Base-by-base conservation (phyloP, 2,113 vertebrate genomes). In the Rhineura floridana region DNA sequence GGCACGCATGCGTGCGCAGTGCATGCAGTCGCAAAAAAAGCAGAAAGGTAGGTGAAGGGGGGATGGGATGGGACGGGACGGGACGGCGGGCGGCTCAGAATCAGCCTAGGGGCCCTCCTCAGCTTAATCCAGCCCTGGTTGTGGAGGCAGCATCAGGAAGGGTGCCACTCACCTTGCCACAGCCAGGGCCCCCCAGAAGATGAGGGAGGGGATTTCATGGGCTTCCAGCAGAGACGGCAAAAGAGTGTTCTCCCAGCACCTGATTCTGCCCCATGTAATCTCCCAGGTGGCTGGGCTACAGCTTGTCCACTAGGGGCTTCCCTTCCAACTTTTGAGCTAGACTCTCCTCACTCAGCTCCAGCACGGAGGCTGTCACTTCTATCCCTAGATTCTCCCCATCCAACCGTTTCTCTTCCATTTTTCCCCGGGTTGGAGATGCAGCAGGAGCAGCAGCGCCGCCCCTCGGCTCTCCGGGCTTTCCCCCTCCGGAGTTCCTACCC, bases 121-220 rank as follows among this genome's bases (percentile, higher is more conserved):
- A n/a, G n/a, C n/a, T n/a, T n/a, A n/a, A n/a, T n/a, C n/a, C n/a
- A n/a, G n/a, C n/a, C n/a, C n/a, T n/a, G n/a, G n/a, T n/a, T n/a
- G n/a, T n/a, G n/a, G n/a, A n/a, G n/a, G n/a, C n/a, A n/a, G n/a
- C n/a, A n/a, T n/a, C n/a, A n/a, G n/a, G n/a, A n/a, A n/a, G n/a
- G n/a, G n/a, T n/a, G n/a, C n/a, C n/a, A 96, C 97, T 94, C 96
- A 99, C 98, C 98, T 99, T 99, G 84, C 98, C 98, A 91, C 98
- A 99, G 80, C 99, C 99, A 0, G 99, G 98, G 99, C 98, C 15
- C 99, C 98, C 98, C 98, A 99, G 0, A 99, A 96, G 89, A 99
- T 97, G 76, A 99, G 91, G 0, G 99, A 99, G 0, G 98, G 98
- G 63, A 99, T 95, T 48, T 98, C 98, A 82, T 98, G 97, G 3